These are phyloP conservation scores for Hydrophis major DNA, from an alignment of 2,797 vertebrate genomes.

Conservation along the genomic window DNA sequence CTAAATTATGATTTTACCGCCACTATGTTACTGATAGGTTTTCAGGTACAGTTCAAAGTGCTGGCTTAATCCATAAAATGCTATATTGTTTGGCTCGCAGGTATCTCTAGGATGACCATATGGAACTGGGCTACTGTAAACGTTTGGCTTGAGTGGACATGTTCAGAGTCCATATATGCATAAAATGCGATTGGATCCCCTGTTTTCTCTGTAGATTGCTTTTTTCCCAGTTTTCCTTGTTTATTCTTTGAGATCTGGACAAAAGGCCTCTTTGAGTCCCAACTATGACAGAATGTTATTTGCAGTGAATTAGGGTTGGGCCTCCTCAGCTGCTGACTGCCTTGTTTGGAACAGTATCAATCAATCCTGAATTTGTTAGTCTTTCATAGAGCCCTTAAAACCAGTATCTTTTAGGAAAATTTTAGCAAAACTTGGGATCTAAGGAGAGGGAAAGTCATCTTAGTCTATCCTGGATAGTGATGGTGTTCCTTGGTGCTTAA, in stretches of 20 bases:
- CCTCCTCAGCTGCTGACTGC: not conserved
- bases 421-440: not conserved
- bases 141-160: not conserved
- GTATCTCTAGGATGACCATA: not conserved
- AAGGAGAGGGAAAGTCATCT: not conserved
- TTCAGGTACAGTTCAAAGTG: not conserved
- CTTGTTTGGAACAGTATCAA: not conserved
- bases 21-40: not conserved
- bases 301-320: not conserved
- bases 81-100: not conserved
- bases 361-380: not conserved
- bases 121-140: not conserved
- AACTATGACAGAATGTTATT: not conserved
- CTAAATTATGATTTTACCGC: not conserved
- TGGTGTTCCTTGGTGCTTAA: not conserved
- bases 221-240: not conserved
- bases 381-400: not conserved
- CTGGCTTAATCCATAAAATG: not conserved
- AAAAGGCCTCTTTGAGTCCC: not conserved
- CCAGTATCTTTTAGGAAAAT: not conserved
- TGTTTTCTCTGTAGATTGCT: not conserved
- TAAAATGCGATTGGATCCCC: not conserved
- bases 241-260: not conserved
- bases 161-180: not conserved
- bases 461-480: not conserved